Evolutionary conservation across 2,113 vertebrate species (phyloP).

Genomic region (Bubo bubo): DNA sequence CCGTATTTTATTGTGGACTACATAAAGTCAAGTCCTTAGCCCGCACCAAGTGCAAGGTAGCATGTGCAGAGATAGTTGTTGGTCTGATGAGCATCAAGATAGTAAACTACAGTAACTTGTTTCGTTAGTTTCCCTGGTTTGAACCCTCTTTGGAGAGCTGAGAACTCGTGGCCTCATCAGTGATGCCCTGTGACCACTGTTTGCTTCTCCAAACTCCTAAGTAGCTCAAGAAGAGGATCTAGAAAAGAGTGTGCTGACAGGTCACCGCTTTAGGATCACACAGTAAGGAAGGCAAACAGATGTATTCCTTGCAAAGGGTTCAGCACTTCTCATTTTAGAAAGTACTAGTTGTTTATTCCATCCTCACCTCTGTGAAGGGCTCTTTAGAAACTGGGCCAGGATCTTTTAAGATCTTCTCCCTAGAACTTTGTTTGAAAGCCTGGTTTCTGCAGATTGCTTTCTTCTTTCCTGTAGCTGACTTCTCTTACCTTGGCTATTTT

Average conservation of each 20-base stretch:
- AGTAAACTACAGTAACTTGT: not conserved
- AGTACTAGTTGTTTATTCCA: not conserved
- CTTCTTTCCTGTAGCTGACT: not conserved
- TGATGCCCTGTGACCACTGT: not conserved
- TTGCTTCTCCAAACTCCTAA: not conserved
- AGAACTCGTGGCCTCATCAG: not conserved
- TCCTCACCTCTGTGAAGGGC: not conserved
- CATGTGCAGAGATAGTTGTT: not conserved
- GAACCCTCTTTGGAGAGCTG: not conserved
- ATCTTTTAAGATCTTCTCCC: not conserved
- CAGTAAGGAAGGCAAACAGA: not conserved
- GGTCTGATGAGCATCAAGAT: accelerated
- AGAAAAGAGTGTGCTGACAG: not conserved
- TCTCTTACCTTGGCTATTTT: not conserved
- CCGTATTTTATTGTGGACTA: accelerated
- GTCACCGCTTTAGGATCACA: not conserved
- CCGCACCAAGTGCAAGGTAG: not conserved
- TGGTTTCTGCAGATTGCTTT: not conserved
- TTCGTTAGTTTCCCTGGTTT: not conserved
- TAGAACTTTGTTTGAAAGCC: not conserved
- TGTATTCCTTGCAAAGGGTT: not conserved
- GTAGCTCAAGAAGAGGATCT: not conserved
- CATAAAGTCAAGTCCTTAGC: not conserved
- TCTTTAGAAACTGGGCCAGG: not conserved
- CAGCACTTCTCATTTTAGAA: not conserved